phyloP scores from a whole-genome alignment of 2,113 vertebrate genomes.

The Elephas maximus region DNA sequence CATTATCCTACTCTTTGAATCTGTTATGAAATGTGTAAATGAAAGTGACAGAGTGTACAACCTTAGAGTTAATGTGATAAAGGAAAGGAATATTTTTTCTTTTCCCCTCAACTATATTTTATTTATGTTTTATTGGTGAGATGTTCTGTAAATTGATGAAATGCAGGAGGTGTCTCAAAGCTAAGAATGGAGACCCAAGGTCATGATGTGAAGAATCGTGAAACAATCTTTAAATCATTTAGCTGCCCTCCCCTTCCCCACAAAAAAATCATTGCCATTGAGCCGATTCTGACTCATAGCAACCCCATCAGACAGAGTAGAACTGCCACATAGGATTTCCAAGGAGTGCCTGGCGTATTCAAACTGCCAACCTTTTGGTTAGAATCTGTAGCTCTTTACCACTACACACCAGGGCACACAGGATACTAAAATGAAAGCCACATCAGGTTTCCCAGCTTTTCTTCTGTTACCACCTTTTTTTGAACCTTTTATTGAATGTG shows the following conservation, averaged over 20 bases:
- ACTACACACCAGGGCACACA: not conserved
- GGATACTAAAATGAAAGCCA: not conserved
- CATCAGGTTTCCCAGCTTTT: not conserved
- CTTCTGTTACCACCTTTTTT: not conserved
- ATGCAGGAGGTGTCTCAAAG: not conserved
- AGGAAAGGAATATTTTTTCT: not conserved
- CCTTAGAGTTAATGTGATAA: not conserved
- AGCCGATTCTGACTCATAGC: too few relatives aligned
- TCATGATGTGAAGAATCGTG: not conserved
- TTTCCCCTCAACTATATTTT: not conserved
- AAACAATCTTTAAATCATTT: not conserved
- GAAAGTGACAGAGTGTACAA: not conserved
- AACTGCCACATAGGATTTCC: too few relatives aligned
- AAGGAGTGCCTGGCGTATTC: too few relatives aligned
- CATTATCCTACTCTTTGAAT: not conserved
- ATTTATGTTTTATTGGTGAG: not conserved
- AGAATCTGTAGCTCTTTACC: too few relatives aligned
- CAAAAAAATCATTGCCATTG: too few relatives aligned
- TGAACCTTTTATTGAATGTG: not conserved
- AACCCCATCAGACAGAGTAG: too few relatives aligned
- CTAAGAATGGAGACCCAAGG: not conserved
- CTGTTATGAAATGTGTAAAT: not conserved
- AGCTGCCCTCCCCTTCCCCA: not conserved
- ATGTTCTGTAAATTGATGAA: not conserved
- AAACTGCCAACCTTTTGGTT: too few relatives aligned